Conservation (phyloP, 1,140 invertebrate genomes). For the Branchinecta lynchi region DNA sequence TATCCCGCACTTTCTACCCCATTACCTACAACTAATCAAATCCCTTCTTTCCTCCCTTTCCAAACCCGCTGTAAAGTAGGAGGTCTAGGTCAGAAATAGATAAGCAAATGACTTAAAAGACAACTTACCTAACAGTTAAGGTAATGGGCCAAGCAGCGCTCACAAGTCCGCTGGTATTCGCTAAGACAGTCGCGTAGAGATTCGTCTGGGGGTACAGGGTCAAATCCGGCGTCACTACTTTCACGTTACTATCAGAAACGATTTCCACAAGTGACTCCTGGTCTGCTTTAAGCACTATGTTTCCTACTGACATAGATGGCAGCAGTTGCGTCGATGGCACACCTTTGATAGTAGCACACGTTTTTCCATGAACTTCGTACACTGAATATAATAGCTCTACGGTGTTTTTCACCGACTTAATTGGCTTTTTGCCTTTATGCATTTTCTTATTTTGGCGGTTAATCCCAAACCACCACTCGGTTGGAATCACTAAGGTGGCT, state of each 20-base stretch:
- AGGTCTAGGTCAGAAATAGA: too few relatives aligned
- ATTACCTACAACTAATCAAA: too few relatives aligned
- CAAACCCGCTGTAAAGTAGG: too few relatives aligned
- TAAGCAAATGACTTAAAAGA: not conserved
- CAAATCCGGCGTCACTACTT: conserved; percentile 15
- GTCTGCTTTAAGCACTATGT: not conserved
- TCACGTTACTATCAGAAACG: not conserved
- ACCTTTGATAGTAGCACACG: conserved; percentile 2
- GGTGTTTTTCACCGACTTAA: conserved; percentile 47
- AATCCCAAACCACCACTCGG: not conserved
- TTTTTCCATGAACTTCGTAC: conserved; percentile 28
- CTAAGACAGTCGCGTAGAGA: conserved; percentile 19
- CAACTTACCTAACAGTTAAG: conserved; percentile 17
- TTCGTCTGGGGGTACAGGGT: conserved; percentile 19
- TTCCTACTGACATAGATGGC: not conserved
- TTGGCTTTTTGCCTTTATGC: conserved; percentile 27
- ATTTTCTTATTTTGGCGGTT: not conserved
- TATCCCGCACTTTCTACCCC: too few relatives aligned
- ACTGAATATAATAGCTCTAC: conserved; percentile 67
- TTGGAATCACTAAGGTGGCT: not conserved
- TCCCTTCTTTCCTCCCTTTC: too few relatives aligned
- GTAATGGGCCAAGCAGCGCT: conserved; percentile 14
- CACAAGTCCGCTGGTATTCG: conserved; percentile 12
- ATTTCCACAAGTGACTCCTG: not conserved
- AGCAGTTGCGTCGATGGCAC: not conserved